Base-by-base conservation (phyloP, 2,113 vertebrate species). In the Mola mola region DNA sequence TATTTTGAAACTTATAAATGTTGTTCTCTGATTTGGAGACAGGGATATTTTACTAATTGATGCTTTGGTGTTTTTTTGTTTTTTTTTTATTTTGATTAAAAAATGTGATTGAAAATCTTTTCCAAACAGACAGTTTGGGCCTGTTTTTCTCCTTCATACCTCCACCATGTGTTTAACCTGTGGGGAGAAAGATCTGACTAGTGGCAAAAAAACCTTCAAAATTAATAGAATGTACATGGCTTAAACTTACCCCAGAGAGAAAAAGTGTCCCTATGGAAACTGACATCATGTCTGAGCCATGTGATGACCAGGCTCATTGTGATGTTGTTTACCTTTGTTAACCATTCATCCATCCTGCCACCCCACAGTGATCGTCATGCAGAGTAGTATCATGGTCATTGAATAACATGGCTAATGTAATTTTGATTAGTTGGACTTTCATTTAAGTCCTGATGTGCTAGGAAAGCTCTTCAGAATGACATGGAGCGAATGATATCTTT, bases 131-230 rank as follows among this genome's bases (percentile, higher is more conserved):
- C n/a, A 29, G 28, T 58, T 65, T 38, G 9, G n/a, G 11, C 26
- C 24, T n/a, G 13, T 63, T 63, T 46, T 55, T 46, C 49, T 10
- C 33, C 15, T n/a, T 78, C 66, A 53, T 58, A 22, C 13, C 55
- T 48, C 21, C 13, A 13, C 8, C 51, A 38, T 61, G 40, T 29
- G 7, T 28, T 49, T 62, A 47, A 67, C 75, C 56, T 51, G 8
- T 49, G 38, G 56, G 71, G 41, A 47, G 20, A 34, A 41, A 43
- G 38, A 72, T 44, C 41, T 79, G 41, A 49, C 58, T 46, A 56
- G 42, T 67, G 29, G n/a, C 55, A 47, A 49, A 64, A 59, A 72
- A 31, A 61, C 48, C 41, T 67, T 68, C 36, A 38, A 53, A 11
- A 43, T 55, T 40, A 24, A 9, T 16, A 42, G 28, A 26, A 4